Conservation (phyloP, 2,888 invertebrate genomes). For the Salpingus planirostris region DNA sequence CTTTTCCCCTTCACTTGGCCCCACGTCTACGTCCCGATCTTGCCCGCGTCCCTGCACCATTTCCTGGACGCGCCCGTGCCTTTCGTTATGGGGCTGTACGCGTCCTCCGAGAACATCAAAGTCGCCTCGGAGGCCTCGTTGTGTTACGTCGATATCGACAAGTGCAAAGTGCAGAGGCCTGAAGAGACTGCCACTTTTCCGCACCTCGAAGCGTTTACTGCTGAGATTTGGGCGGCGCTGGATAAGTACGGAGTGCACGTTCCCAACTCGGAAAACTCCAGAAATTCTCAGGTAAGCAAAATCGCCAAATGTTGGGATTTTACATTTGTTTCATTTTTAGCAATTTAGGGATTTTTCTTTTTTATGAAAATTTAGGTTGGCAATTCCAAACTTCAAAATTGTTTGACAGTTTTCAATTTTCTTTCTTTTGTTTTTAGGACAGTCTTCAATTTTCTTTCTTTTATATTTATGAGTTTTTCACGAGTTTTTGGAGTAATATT, state of each 20-base stretch:
- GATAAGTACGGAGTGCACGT: constrained; percentile 56
- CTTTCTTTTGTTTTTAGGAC: too few species aligned
- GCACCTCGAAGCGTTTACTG: constrained; percentile 75
- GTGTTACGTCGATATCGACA: constrained; percentile 95
- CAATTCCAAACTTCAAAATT: too few species aligned
- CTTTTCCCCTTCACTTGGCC: constrained; percentile 96
- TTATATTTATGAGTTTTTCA: too few species aligned
- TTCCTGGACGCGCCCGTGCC: constrained; percentile 99
- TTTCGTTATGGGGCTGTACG: constrained; percentile 90
- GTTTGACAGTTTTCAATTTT: too few species aligned
- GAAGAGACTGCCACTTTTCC: constrained; percentile 94
- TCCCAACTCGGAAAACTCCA: constrained; percentile 32
- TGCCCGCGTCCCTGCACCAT: constrained; percentile 89
- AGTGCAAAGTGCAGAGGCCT: constrained; percentile 83
- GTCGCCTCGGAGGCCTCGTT: constrained; percentile 76
- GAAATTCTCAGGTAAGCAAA: constrained; percentile 24
- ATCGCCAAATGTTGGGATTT: neutral
- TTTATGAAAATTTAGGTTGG: constrained; percentile 2
- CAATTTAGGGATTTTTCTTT: neutral
- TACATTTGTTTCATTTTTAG: neutral
- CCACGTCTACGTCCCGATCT: constrained; percentile 97
- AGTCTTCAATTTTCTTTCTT: too few species aligned
- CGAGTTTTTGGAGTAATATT: too few species aligned
- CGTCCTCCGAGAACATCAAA: constrained; percentile 53
- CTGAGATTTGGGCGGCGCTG: constrained; percentile 68